Evolutionary conservation across 2,888 invertebrate genomes (phyloP), one percentile per base, ranked within the genome.

Genomic region (Pardosa pseudoannulata): DNA sequence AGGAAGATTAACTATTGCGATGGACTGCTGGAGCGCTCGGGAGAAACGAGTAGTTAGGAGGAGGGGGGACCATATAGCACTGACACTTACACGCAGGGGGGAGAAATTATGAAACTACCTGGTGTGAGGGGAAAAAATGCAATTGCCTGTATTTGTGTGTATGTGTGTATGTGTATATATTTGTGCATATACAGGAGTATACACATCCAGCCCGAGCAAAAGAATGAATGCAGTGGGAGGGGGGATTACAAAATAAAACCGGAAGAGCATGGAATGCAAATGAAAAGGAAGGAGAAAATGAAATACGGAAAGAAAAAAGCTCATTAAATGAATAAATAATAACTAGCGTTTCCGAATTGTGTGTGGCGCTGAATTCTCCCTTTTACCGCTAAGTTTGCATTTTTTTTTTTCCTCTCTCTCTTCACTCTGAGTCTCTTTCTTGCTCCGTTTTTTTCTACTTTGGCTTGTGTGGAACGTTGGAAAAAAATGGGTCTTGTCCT

Each of bases 281-380:
- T 78, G 83, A 85, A 85, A 71, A 73, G 67, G 68, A 76, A 72
- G 56, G 75, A 75, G 75, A 76, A 83, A 76, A 76, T 70, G 75
- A 83, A 83, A 76, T 83, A 50, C 75, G 76, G 70, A 78, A 81
- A 72, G 71, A 82, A 85, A 76, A 78, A 79, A 78, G 78, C 78
- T 85, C 78, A 78, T 85, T 78, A 85, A 85, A 85, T 78, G 78
- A 85, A 85, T 85, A 85, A 85, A 85, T 85, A 83, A 83, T 78
- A 85, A 85, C 78, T 78, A 85, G 73, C 72, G 78, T 73, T 85
- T 85, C 83, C 83, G 83, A 85, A 85, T 73, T 46, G 28, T 83
- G 72, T 78, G 72, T 78, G 50, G 41, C 68, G 68, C 32, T 70
- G 70, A 19, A 70, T 81, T 74, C 31, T 50, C 71, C 46, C 71